Evolutionary conservation across 2,888 invertebrate genomes (phyloP), one percentile per base, ranked within the genome.

Genomic region (Aspidiotus destructor): DNA sequence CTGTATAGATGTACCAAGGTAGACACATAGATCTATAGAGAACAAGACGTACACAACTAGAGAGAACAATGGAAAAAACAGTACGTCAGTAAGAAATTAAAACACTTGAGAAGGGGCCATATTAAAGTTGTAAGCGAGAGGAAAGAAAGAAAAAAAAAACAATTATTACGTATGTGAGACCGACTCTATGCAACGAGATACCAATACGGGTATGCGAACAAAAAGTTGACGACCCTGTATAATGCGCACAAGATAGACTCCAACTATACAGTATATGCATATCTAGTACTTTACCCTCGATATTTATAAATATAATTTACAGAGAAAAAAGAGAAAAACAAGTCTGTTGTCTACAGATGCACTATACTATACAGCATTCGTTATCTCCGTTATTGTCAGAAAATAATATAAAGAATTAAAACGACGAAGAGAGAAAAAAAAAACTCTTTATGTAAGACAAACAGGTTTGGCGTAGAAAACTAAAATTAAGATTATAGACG

Each of bases 171-270:
- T 48, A 48, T 48, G 48, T 28, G 28, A 28, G 28, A 28, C 28
- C 42, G 48, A 62, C 62, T 28, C 17, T 17, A 40, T 62, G 48
- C 62, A 62, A 62, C 62, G 44, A 62, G 62, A 62, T 62, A 62
- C 62, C 16, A 62, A 62, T 62, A 62, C 62, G 62, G 62, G 62
- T 48, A 62, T 62, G 62, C 48, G 62, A 62, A 62, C 62, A 17
- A 62, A 62, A 62, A 62, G 62, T 62, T 62, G 62, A 62, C 28
- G 62, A 41, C 62, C 62, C 62, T 62, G 62, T 17, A 48, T 62
- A 48, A 28, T 28, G 28, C 28, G 28, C 28, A 28, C 28, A 28
- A 28, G 28, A 28, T 28, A 28, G 28, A 28, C 28, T 28, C 28
- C 28, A 28, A 28, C 28, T 62, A 48, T 48, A 62, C 48, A 62